phyloP scores from a whole-genome alignment of 2,888 invertebrate species.

The Platypus cylindrus region DNA sequence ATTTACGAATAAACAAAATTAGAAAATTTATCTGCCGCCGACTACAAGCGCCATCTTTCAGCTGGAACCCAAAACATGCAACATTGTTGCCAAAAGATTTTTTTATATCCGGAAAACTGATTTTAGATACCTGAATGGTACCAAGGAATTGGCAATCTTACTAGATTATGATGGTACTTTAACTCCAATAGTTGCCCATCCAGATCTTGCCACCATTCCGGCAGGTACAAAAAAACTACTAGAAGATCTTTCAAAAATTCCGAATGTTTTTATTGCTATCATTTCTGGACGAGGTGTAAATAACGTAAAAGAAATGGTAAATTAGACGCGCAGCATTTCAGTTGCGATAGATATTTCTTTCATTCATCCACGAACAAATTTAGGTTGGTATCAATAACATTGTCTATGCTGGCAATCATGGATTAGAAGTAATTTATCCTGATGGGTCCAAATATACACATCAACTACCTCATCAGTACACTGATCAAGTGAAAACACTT shows the following conservation, averaged over 20 bases:
- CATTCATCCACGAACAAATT: constrained; percentile 10
- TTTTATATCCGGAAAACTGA: constrained; percentile 1
- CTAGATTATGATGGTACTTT: constrained; percentile 82
- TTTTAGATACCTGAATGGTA: constrained; percentile 15
- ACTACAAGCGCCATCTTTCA: background rate
- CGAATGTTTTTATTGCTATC: constrained; percentile 75
- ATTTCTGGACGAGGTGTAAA: constrained; percentile 75
- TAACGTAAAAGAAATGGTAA: constrained; percentile 74
- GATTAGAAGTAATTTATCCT: constrained; percentile 74
- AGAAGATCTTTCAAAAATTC: constrained; percentile 64
- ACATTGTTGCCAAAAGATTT: background rate
- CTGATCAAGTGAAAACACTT: constrained; percentile 61
- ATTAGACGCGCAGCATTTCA: background rate
- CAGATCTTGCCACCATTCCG: constrained; percentile 71
- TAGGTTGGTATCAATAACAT: constrained; percentile 75
- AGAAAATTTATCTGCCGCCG: background rate
- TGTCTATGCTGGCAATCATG: constrained; percentile 82
- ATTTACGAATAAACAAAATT: too few relatives aligned
- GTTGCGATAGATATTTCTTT: background rate
- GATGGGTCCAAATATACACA: constrained; percentile 82
- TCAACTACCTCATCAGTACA: constrained; percentile 73
- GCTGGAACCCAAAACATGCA: background rate
- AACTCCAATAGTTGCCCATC: constrained; percentile 79
- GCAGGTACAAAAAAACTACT: constrained; percentile 73
- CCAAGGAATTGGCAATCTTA: constrained; percentile 57